phyloP scores from a whole-genome alignment of 2,113 vertebrate genomes.

The Grantiella picta region DNA sequence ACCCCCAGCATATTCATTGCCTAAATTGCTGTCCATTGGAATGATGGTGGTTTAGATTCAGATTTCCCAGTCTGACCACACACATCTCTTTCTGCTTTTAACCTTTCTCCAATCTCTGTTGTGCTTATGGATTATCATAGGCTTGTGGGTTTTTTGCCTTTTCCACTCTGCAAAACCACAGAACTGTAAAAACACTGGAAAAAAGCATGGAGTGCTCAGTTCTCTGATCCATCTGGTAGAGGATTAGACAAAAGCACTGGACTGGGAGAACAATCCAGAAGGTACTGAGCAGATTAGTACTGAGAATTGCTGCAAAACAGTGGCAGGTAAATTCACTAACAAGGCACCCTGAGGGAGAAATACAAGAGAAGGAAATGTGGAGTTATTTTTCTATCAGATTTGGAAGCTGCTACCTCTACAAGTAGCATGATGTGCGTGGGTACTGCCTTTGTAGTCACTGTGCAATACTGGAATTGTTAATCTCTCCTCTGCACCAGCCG shows the following conservation, averaged over 20 bases:
- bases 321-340: conserved; percentile 5
- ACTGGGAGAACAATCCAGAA: conserved; percentile 24
- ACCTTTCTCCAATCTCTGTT: neutral
- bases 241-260: neutral
- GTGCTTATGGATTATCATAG: neutral
- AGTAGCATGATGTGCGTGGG: neutral
- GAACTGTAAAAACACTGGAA: neutral
- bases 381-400: conserved; percentile 13
- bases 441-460: neutral
- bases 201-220: neutral
- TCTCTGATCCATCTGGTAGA: neutral
- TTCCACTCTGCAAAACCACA: neutral
- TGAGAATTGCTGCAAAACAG: neutral
- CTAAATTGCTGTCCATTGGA: neutral
- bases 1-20: neutral
- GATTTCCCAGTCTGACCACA: neutral
- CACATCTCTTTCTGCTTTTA: neutral
- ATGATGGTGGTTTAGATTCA: neutral
- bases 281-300: neutral
- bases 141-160: neutral
- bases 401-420: neutral
- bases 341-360: conserved; percentile 4
- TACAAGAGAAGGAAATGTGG: neutral
- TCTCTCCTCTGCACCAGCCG: neutral
- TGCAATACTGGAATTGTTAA: neutral